Percentiles rank a stretch among this genome's conserved stretches.
Conservation (phyloP, 2,888 invertebrate species). For the Caenorhabditis zanzibari region DNA sequence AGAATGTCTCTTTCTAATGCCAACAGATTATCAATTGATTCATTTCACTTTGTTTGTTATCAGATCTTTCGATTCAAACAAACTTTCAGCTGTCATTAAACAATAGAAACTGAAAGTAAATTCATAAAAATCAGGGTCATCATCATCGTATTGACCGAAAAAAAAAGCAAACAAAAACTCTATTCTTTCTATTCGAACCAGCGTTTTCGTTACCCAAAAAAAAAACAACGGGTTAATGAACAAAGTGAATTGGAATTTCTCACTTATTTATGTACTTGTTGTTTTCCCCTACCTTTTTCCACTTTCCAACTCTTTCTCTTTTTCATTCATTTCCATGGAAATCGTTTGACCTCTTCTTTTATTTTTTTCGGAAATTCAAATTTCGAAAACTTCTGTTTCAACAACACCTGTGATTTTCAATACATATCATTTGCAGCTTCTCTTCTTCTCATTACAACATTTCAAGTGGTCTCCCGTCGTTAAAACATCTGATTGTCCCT, state of each 20-base stretch:
- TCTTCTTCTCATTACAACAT: slow-evolving; percentile 6
- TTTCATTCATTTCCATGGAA: slow-evolving; percentile 5
- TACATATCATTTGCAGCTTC: slow-evolving; percentile 21
- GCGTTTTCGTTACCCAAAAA: slow-evolving; percentile 23
- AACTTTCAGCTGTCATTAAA: background rate
- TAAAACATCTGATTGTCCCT: slow-evolving; percentile 40
- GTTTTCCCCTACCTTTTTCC: background rate
- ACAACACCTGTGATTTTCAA: background rate
- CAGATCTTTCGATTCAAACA: background rate
- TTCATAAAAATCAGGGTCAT: slow-evolving; percentile 18
- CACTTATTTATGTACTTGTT: slow-evolving; percentile 23
- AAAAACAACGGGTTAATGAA: background rate
- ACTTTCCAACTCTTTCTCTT: background rate
- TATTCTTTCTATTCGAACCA: slow-evolving; percentile 23
- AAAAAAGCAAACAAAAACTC: background rate
- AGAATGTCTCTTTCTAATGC: background rate
- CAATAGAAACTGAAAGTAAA: background rate
- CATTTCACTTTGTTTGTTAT: slow-evolving; percentile 11
- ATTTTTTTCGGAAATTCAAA: background rate
- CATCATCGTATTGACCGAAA: slow-evolving; percentile 29
- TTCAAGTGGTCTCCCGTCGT: slow-evolving; percentile 30
- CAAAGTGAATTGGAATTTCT: slow-evolving; percentile 37
- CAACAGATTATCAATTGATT: slow-evolving; percentile 23
- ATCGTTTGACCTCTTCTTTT: background rate
- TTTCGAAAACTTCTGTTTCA: background rate